A percentile compares a stretch with the other conserved stretches of the same genome.
Evolutionary conservation across 2,113 vertebrate species (phyloP).

Genomic region (Oryzias curvinotus): DNA sequence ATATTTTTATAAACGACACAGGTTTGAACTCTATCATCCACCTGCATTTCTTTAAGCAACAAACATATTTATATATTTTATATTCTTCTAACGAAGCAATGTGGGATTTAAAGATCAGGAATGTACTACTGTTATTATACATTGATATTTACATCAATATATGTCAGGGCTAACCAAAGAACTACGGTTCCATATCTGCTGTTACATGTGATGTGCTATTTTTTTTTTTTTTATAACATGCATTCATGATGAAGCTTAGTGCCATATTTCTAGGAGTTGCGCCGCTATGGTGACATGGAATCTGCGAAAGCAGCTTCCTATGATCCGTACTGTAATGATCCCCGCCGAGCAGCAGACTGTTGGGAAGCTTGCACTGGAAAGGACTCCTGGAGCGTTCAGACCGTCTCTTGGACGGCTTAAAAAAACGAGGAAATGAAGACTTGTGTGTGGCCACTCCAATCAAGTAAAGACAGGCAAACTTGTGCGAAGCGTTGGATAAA

Average conservation of each 20-base stretch:
- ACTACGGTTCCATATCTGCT: slow-evolving; percentile 81
- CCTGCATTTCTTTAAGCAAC: slow-evolving; percentile 74
- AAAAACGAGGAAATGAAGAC: slow-evolving; percentile 26
- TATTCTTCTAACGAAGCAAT: slow-evolving; percentile 73
- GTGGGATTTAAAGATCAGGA: slow-evolving; percentile 79
- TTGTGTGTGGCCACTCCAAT: slow-evolving; percentile 24
- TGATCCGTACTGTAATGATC: slow-evolving; percentile 73
- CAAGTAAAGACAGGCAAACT: slow-evolving; percentile 22
- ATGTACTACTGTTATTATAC: slow-evolving; percentile 81
- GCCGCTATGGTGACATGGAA: slow-evolving; percentile 55
- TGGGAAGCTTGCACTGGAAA: slow-evolving; percentile 78
- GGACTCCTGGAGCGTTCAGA: slow-evolving; percentile 59
- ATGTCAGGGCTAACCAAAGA: slow-evolving; percentile 97
- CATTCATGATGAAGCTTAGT: slow-evolving; percentile 72
- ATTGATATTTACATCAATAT: slow-evolving; percentile 74
- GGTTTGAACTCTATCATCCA: slow-evolving; percentile 55
- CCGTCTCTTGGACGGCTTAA: slow-evolving; percentile 57
- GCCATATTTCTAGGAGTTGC: slow-evolving; percentile 75
- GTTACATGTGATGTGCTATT: slow-evolving; percentile 74
- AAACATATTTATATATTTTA: slow-evolving; percentile 45
- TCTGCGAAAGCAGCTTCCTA: slow-evolving; percentile 59
- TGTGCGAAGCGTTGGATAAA: slow-evolving; percentile 52
- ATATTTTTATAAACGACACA: slow-evolving; percentile 66
- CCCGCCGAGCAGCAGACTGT: slow-evolving; percentile 55
- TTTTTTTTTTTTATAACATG: slow-evolving; percentile 72